phyloP scores from a whole-genome alignment of 2,797 vertebrate genomes.

The Semotilus atromaculatus region DNA sequence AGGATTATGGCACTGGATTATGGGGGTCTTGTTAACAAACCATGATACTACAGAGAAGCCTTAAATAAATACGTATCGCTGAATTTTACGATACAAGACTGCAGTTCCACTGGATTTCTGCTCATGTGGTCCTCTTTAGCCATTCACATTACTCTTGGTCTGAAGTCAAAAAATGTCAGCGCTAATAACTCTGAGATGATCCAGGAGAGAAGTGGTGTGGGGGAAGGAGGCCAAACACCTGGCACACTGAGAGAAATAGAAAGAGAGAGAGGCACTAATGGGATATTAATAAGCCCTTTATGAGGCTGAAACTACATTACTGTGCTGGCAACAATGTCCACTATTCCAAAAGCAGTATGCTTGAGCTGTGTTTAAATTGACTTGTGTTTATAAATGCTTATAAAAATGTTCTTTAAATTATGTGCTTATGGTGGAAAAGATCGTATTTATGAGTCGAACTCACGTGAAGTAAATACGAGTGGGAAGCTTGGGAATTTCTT shows the following conservation, averaged over 20 bases:
- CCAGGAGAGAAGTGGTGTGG: background rate
- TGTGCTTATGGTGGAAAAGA: background rate
- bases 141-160: slow-evolving; percentile 3
- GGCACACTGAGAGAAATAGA: background rate
- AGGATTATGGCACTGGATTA: slow-evolving; percentile 48
- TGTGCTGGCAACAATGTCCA: background rate
- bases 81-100: background rate
- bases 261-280: slow-evolving; percentile 30
- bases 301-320: slow-evolving; percentile 2
- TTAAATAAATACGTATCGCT: slow-evolving; percentile 9
- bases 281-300: slow-evolving; percentile 33
- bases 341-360: background rate
- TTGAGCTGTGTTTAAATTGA: background rate
- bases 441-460: background rate
- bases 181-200: slow-evolving; percentile 15
- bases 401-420: background rate
- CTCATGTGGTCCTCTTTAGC: slow-evolving; percentile 22
- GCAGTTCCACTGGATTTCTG: background rate
- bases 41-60: slow-evolving; percentile 22
- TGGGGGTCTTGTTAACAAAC: slow-evolving; percentile 34
- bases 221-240: slow-evolving; percentile 17
- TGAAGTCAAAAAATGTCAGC: background rate
- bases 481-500: too few relatives aligned
- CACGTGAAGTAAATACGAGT: too few relatives aligned
- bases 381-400: background rate